phyloP scores from a whole-genome alignment of 53 echinoderm and acorn worm species.

The Pentamera pediparva region DNA sequence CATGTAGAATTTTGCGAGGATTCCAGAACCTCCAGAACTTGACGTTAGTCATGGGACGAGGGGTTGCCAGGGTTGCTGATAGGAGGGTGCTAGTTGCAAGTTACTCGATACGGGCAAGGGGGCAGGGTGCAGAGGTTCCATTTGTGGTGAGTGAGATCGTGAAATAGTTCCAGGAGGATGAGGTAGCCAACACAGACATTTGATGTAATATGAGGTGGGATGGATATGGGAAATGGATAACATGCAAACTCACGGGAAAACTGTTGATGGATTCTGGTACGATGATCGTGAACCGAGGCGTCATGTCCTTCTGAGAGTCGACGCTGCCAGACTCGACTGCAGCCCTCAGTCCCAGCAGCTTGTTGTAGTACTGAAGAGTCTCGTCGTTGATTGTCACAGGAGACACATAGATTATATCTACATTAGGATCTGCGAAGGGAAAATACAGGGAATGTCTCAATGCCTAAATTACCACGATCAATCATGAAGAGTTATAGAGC shows the following conservation, averaged over 20 bases:
- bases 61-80: too few relatives aligned
- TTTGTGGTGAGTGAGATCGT: too few relatives aligned
- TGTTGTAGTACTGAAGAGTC: constrained; percentile 93
- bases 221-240: too few relatives aligned
- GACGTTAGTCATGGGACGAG: too few relatives aligned
- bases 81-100: too few relatives aligned
- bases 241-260: constrained; percentile 89
- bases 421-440: constrained; percentile 64
- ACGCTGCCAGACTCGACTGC: constrained; percentile 78
- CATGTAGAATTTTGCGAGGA: too few relatives aligned
- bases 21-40: too few relatives aligned
- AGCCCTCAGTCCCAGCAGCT: constrained; percentile 69
- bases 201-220: background rate
- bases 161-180: too few relatives aligned
- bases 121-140: too few relatives aligned
- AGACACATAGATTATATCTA: constrained; percentile 88
- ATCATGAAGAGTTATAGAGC: background rate
- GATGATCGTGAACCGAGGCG: constrained; percentile 78
- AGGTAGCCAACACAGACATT: background rate
- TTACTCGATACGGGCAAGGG: too few relatives aligned
- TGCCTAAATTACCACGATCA: background rate
- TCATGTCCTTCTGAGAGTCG: constrained; percentile 85
- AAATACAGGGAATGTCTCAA: background rate
- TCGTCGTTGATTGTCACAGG: constrained; percentile 89
- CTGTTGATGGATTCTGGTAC: constrained; percentile 91